Base-by-base conservation (phyloP, 1,140 invertebrate species). In the Oreohelix idahoensis region DNA sequence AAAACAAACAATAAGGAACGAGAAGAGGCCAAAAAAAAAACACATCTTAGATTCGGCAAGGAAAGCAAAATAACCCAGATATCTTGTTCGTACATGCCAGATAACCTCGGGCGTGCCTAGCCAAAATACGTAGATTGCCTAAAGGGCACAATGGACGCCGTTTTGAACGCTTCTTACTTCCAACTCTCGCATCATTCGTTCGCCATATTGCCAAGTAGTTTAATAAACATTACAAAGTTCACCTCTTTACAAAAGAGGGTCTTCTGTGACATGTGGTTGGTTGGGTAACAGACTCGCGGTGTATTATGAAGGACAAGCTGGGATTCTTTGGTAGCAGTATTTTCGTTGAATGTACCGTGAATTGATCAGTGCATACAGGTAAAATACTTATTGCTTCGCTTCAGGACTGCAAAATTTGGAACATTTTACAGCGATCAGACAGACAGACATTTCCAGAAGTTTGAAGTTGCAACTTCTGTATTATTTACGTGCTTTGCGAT, bases 71-170 rank as follows among this genome's bases (percentile, higher is more conserved):
- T 32, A 66, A 32, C n/a, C 29, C 63, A 66, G 63, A 11, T 10
- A 66, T 66, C 29, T 32, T 35, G n/a, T 66, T 32, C n/a, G 5
- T 66, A 32, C 63, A 32, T 29, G n/a, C 5, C 10, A 66, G 63
- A 66, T 66, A 66, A 66, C 63, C 63, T n/a, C 11, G 63, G 63
- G 63, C 63, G 63, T 66, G 63, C 63, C 63, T 32, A n/a, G 20
- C 1, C 63, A 32, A 66, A n/a, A 66, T 66, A 66, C 63, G 2
- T 26, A 66, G 63, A 66, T 66, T 66, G 63, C 63, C n/a, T 2
- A 66, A 66, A 66, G 63, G 63, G 63, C 63, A 66, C 63, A 66
- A 66, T 66, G 63, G 17, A 32, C 29, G 63, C 63, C 29, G 29
- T 66, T 66, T 66, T 32, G 5, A 66, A n/a, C 29, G 51, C 51